Evolutionary conservation across 2,888 invertebrate species (phyloP), one percentile per base, ranked within the genome.

Genomic region (Mantis religiosa): DNA sequence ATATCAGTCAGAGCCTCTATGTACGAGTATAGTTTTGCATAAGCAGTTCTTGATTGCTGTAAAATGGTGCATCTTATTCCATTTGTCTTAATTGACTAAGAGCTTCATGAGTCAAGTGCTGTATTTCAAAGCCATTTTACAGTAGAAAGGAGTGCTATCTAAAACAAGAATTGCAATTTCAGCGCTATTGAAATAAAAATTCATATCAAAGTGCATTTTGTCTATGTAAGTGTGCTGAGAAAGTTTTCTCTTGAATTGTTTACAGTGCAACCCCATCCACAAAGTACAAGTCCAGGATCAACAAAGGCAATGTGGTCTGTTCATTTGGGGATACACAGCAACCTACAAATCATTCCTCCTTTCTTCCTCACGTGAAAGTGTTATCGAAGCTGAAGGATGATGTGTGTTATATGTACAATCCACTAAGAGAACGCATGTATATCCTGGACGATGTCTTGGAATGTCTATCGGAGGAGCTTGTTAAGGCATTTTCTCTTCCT

Each of bases 301-400:
- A 95, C 91, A 94, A 95, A 83, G 96, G 96, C 3, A 94, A 95
- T 88, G 94, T 95, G 25, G 85, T 88, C 84, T 88, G 87, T 15
- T 6, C 30, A 25, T 84, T 41, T 47, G 89, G 89, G 20, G 85
- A 88, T 1, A 82, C 83, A 1, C 7, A 25, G 47, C 12, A 28
- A 14, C 25, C 28, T 2, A 82, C 84, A 15, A 30, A 28, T 1
- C 28, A 14, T 14, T 14, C 34, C 2, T 83, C 82, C 28, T n/a
- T 71, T 7, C 84, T 82, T 20, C 15, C 28, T 4, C 41, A 89
- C 3, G 47, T 88, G 34, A 34, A 81, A 15, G 14, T 85, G 28
- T 28, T 34, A 9, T 47, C 87, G 14, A 89, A 88, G 47, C 84
- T 91, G 34, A 84, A 89, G 8, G 28, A 89, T 20, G 90, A 91